These are phyloP conservation scores for Entomobrya proxima DNA, from an alignment of 2,888 invertebrate genomes.

Conservation along the genomic window DNA sequence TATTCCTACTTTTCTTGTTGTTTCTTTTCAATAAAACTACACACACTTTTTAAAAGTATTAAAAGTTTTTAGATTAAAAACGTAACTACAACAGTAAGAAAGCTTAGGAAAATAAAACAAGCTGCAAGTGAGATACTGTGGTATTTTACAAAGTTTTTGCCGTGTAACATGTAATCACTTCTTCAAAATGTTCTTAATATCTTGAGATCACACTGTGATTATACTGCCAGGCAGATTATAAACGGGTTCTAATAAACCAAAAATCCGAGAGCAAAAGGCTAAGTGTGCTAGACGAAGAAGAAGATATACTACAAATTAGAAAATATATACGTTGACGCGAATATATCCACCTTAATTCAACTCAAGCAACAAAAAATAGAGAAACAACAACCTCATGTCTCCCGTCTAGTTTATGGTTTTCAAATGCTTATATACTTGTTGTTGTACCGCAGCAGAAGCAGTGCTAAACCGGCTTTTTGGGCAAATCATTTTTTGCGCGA, in stretches of 20 bases:
- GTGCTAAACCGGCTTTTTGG: conserved; percentile 17
- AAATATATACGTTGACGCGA: not conserved
- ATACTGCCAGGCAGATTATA: conserved; percentile 28
- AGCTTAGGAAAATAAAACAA: not conserved
- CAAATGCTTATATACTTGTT: not conserved
- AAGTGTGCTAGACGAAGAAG: not conserved
- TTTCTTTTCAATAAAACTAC: no score
- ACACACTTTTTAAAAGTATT: no score
- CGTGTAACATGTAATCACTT: conserved; percentile 11
- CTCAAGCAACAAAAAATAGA: not conserved
- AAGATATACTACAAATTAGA: not conserved
- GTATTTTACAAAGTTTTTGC: not conserved
- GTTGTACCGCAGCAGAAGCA: not conserved
- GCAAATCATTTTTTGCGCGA: conserved; percentile 11
- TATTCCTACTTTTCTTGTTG: not conserved
- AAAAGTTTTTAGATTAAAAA: not conserved
- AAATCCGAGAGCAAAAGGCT: not conserved
- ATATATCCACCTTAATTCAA: not conserved
- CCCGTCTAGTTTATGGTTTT: conserved; percentile 5
- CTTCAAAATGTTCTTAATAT: conserved; percentile 20
- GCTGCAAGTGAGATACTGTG: conserved; percentile 4
- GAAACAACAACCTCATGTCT: conserved; percentile 9
- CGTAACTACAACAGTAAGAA: no score
- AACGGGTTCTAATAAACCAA: not conserved
- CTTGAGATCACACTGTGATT: conserved; percentile 25